A percentile compares a stretch with the other conserved stretches of the same genome.
Conservation (phyloP, 2,888 invertebrate species). For the Eledona agricola region DNA sequence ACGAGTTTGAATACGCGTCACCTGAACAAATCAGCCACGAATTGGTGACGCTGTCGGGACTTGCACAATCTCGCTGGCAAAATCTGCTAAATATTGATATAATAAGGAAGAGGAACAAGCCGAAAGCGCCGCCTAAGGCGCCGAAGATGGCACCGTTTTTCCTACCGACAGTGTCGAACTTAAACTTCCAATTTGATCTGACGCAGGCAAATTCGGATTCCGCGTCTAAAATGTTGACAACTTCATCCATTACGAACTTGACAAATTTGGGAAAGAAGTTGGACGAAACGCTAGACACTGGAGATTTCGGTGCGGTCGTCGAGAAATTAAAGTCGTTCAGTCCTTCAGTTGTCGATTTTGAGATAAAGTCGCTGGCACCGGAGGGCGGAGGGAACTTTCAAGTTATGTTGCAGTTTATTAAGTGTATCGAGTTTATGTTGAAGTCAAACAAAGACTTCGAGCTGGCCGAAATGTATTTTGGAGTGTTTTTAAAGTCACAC, state of each 20-base stretch:
- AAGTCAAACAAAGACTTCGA: conserved; percentile 85
- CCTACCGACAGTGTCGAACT: conserved; percentile 86
- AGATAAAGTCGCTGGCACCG: conserved; percentile 81
- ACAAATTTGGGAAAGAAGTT: conserved; percentile 76
- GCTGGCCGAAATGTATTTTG: conserved; percentile 87
- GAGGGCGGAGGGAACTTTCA: conserved; percentile 78
- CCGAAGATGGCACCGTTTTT: conserved; percentile 96
- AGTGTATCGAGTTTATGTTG: conserved; percentile 76
- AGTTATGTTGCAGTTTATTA: conserved; percentile 81
- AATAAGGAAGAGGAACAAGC: conserved; percentile 89
- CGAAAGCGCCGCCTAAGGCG: conserved; percentile 81
- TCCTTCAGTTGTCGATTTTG: conserved; percentile 87
- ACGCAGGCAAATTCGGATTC: conserved; percentile 61
- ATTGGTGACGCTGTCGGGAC: conserved; percentile 84
- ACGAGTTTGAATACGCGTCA: conserved; percentile 72
- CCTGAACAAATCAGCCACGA: conserved; percentile 79
- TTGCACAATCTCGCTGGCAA: conserved; percentile 90
- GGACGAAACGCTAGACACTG: conserved; percentile 63
- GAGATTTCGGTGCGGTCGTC: conserved; percentile 68
- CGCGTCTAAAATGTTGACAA: conserved; percentile 66
- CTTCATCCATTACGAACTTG: conserved; percentile 71
- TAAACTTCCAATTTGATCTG: conserved; percentile 84
- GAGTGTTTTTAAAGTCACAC: conserved; percentile 85
- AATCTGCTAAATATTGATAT: conserved; percentile 70
- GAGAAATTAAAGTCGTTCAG: conserved; percentile 74